A percentile compares a stretch with the other conserved stretches of the same genome.
phyloP scores from a whole-genome alignment of 2,797 vertebrate genomes.

The Neoniphon sammara region DNA sequence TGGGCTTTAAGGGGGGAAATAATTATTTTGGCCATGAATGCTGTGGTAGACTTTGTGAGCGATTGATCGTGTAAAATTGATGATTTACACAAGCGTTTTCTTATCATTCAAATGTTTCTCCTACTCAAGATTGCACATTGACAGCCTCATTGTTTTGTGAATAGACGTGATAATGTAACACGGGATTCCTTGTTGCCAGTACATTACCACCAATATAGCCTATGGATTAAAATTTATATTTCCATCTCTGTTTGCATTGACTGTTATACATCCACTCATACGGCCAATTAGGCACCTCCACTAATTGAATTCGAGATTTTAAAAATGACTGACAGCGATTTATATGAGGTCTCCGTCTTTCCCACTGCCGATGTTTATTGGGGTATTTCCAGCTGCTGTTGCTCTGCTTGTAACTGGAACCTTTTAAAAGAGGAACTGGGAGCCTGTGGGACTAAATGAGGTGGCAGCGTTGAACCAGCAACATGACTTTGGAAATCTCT shows the following conservation, averaged over 20 bases:
- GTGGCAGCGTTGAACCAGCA: background rate
- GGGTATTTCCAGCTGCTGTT: constrained; percentile 55
- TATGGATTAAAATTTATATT: background rate
- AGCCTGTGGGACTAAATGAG: constrained; percentile 40
- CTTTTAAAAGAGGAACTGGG: constrained; percentile 41
- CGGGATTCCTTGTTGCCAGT: no score
- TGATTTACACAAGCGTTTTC: background rate
- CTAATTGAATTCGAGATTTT: constrained; percentile 15
- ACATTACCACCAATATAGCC: no score
- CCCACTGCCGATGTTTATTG: constrained; percentile 45
- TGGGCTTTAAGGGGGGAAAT: constrained; percentile 14
- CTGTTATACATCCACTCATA: background rate
- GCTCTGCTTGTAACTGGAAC: constrained; percentile 32
- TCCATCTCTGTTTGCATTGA: background rate
- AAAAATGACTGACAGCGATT: constrained; percentile 10
- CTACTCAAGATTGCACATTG: constrained; percentile 9
- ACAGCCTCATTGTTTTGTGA: constrained; percentile 20
- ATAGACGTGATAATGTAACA: background rate
- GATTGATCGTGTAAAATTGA: constrained; percentile 28
- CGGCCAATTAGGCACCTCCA: background rate
- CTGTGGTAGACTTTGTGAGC: constrained; percentile 19
- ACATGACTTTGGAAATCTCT: constrained; percentile 4
- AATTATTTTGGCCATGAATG: constrained; percentile 36
- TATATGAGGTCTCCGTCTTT: background rate
- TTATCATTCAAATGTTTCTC: background rate